Percentiles rank a stretch among this genome's conserved stretches.
phyloP scores from a whole-genome alignment of 1,140 invertebrate genomes.

The Drosophila tsacasi region DNA sequence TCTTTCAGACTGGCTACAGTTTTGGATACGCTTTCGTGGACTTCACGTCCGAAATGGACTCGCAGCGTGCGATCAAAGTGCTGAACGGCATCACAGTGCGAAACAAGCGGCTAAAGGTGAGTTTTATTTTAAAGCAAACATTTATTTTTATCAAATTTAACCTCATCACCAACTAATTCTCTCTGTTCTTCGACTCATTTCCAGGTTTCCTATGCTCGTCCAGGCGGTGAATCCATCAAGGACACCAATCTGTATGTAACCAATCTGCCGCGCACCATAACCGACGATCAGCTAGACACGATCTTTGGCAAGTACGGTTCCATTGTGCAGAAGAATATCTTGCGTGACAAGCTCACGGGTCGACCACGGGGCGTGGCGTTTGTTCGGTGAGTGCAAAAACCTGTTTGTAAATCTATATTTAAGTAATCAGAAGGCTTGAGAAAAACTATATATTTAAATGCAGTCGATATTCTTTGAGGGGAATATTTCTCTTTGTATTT shows the following conservation, averaged over 20 bases:
- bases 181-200: background rate
- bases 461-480: conserved; percentile 13
- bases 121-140: too few species aligned
- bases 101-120: conserved; percentile 92
- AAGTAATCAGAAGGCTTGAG: conserved; percentile 6
- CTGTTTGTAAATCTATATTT: background rate
- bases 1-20: conserved; percentile 94
- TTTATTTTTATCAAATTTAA: too few species aligned
- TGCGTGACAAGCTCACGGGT: conserved; percentile 94
- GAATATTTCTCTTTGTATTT: background rate
- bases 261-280: conserved; percentile 94
- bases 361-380: conserved; percentile 95
- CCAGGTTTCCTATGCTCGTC: conserved; percentile 95
- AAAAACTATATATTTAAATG: background rate
- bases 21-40: conserved; percentile 99
- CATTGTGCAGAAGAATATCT: conserved; percentile 95
- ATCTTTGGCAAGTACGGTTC: conserved; percentile 94
- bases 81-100: conserved; percentile 95
- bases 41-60: conserved; percentile 94
- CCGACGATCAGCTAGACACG: conserved; percentile 92
- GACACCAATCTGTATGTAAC: conserved; percentile 98
- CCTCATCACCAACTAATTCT: too few species aligned
- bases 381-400: conserved; percentile 89
- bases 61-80: conserved; percentile 92
- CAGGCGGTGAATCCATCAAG: conserved; percentile 96